phyloP scores from a whole-genome alignment of 2,113 vertebrate species.

The Calcarius ornatus region DNA sequence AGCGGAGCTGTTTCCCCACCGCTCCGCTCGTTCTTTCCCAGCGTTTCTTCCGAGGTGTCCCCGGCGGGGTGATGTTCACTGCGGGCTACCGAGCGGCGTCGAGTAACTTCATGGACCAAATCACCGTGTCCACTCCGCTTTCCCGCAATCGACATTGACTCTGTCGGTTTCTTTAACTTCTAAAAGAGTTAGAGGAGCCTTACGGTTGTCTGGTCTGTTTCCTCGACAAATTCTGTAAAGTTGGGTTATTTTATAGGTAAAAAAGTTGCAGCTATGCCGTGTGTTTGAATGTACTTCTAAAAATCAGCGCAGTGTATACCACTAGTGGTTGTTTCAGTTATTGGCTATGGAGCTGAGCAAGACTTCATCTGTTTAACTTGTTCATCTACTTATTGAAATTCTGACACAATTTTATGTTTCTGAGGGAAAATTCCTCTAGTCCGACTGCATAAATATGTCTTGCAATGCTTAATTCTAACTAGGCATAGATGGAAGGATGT shows the following conservation, averaged over 20 bases:
- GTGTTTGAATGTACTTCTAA: neutral
- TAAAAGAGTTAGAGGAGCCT: neutral
- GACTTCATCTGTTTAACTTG: neutral
- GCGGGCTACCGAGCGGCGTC: fast-evolving
- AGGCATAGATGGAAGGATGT: neutral
- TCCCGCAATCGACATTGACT: neutral
- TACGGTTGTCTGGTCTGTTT: neutral
- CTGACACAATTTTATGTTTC: neutral
- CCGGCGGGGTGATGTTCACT: no score
- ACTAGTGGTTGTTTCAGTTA: neutral
- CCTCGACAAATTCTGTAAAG: neutral
- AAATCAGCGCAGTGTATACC: neutral
- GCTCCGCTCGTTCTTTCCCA: neutral
- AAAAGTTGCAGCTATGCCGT: neutral
- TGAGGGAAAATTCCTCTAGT: neutral
- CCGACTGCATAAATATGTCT: neutral
- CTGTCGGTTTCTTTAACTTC: neutral
- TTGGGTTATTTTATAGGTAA: neutral
- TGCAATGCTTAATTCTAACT: neutral
- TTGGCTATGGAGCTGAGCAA: neutral
- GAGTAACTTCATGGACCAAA: neutral
- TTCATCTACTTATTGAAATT: neutral
- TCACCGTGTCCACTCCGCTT: fast-evolving
- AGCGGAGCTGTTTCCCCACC: fast-evolving
- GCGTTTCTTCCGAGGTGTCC: neutral